Evolutionary conservation across 2,888 invertebrate genomes (phyloP).

Genomic region (Margaritifera margaritifera): DNA sequence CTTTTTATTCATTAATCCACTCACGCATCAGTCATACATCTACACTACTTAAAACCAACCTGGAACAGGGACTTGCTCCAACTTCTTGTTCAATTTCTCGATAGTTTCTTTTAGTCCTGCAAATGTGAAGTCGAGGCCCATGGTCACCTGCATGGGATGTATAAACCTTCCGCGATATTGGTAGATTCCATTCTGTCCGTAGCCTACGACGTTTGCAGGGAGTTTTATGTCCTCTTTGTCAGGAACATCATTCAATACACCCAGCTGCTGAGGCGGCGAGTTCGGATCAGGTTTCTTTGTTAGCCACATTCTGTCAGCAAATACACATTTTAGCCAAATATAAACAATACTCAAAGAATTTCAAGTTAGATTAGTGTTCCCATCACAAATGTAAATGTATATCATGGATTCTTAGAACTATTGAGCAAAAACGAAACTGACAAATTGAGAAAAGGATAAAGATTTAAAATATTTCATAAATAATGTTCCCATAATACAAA

Average conservation of each 20-base stretch:
- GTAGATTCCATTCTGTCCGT: background rate
- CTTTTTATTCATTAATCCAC: too few relatives aligned
- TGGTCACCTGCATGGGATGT: too few relatives aligned
- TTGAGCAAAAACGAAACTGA: too few relatives aligned
- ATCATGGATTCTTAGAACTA: too few relatives aligned
- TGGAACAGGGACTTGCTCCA: conserved; percentile 40
- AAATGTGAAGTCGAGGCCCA: conserved; percentile 20
- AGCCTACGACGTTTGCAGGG: conserved; percentile 1
- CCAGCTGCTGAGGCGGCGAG: conserved; percentile 43
- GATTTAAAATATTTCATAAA: too few relatives aligned
- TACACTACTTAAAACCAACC: conserved; percentile 22
- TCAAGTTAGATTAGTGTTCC: background rate
- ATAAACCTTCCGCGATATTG: background rate
- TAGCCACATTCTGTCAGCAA: conserved; percentile 45
- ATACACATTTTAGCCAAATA: background rate
- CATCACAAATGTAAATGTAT: too few relatives aligned
- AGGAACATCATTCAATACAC: conserved; percentile 47
- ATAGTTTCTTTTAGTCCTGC: conserved; percentile 43
- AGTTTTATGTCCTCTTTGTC: conserved; percentile 13
- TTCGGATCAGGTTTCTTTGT: conserved; percentile 32
- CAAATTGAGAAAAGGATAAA: too few relatives aligned
- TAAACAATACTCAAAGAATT: background rate
- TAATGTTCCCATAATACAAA: too few relatives aligned
- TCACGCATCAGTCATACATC: too few relatives aligned
- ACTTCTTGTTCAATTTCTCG: conserved; percentile 33